Evolutionary conservation across 2,113 vertebrate species (phyloP).

Genomic region (Azemiops feae): DNA sequence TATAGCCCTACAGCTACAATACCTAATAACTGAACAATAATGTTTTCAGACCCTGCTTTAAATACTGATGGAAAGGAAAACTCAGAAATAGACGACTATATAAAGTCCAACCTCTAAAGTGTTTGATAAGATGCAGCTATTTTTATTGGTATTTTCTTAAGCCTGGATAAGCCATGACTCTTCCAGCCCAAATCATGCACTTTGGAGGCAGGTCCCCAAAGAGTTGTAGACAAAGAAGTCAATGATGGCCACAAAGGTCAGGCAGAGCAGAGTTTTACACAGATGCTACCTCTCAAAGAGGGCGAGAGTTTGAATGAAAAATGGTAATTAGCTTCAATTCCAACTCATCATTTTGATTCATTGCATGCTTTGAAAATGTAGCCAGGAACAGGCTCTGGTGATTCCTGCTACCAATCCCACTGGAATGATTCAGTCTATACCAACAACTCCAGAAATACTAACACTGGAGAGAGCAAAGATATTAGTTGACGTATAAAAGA

Average conservation of each 20-base stretch:
- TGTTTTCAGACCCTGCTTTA: conserved; percentile 21
- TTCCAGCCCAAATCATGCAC: neutral
- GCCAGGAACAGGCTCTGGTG: neutral
- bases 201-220: neutral
- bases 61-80: neutral
- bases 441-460: conserved; percentile 6
- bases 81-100: neutral
- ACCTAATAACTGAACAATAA: neutral
- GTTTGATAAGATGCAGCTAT: neutral
- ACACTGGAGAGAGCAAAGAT: conserved; percentile 9
- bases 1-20: neutral
- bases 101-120: neutral
- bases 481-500: conserved; percentile 31
- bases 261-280: neutral
- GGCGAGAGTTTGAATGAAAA: neutral
- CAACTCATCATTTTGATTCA: neutral
- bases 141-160: neutral
- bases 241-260: neutral
- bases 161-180: rapidly evolving
- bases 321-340: neutral
- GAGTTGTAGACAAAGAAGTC: neutral
- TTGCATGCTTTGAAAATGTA: conserved; percentile 6
- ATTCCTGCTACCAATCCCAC: conserved; percentile 14
- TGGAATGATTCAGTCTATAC: neutral
- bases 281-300: neutral